phyloP scores from a whole-genome alignment of 2,888 invertebrate genomes.

The Hymenopus coronatus region DNA sequence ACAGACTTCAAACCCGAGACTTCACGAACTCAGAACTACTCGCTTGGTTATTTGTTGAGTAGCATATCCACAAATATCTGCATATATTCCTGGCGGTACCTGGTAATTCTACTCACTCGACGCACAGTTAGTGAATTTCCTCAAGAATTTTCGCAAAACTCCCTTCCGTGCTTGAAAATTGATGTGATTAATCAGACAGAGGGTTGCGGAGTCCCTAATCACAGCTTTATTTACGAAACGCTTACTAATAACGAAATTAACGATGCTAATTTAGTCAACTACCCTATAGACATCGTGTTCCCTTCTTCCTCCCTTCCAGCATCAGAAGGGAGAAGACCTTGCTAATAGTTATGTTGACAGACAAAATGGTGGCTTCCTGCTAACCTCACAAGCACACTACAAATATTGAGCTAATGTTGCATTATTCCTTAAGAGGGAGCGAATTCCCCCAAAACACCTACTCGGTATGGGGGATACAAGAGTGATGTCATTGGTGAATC shows the following conservation, averaged over 20 bases:
- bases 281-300: background rate
- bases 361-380: background rate
- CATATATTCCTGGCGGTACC: no score
- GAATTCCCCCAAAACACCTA: background rate
- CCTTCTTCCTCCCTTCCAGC: background rate
- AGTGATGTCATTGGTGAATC: no score
- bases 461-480: no score
- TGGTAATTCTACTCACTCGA: no score
- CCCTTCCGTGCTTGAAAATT: background rate
- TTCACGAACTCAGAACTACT: no score
- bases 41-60: no score
- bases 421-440: background rate
- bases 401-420: background rate
- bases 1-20: no score
- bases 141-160: background rate
- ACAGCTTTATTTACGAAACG: background rate
- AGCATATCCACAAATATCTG: no score
- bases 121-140: no score
- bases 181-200: background rate
- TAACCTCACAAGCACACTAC: background rate
- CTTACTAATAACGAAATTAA: background rate
- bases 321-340: background rate
- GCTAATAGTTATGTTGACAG: background rate
- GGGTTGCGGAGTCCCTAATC: background rate
- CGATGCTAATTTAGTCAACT: constrained; percentile 4